phyloP scores from a whole-genome alignment of 35 echinoderm and acorn worm species.

The Chiridota heheva region DNA sequence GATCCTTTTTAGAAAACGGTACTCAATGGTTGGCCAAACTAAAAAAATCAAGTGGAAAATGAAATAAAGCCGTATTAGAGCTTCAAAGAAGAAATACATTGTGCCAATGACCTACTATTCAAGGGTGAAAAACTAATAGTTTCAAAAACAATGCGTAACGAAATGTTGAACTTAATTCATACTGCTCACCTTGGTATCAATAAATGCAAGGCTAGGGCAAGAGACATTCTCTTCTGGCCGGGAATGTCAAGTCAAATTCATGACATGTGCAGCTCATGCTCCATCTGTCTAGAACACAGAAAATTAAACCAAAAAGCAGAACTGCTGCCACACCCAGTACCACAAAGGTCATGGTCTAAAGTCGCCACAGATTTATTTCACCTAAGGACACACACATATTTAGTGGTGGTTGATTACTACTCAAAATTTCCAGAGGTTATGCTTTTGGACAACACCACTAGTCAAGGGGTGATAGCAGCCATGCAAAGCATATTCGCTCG shows the following conservation, averaged over 20 bases:
- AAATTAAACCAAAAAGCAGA: slow-evolving; percentile 34
- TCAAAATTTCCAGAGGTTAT: slow-evolving; percentile 64
- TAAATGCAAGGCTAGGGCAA: slow-evolving; percentile 37
- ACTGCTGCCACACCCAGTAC: slow-evolving; percentile 11
- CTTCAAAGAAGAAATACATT: slow-evolving; percentile 25
- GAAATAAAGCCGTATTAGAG: slow-evolving; percentile 14
- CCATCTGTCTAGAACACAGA: slow-evolving; percentile 16
- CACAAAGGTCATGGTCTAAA: slow-evolving; percentile 57
- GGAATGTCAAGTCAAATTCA: slow-evolving; percentile 56
- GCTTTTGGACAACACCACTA: slow-evolving; percentile 23
- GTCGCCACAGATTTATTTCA: slow-evolving; percentile 48
- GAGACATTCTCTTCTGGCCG: slow-evolving; percentile 58
- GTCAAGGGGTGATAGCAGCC: slow-evolving; percentile 10
- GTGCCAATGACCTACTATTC: slow-evolving; percentile 3
- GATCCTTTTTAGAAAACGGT: background rate
- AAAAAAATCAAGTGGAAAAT: no score
- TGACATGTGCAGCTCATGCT: slow-evolving; percentile 28
- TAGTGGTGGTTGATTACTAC: slow-evolving; percentile 47
- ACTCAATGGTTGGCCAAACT: no score
- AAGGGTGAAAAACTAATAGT: slow-evolving; percentile 36
- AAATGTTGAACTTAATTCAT: slow-evolving; percentile 54
- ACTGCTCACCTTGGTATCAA: slow-evolving; percentile 37
- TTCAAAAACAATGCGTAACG: slow-evolving; percentile 1
- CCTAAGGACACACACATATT: slow-evolving; percentile 32
- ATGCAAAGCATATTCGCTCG: slow-evolving; percentile 33